These are phyloP conservation scores for Phania funesta DNA, from an alignment of 2,888 invertebrate species.

Conservation along the genomic window DNA sequence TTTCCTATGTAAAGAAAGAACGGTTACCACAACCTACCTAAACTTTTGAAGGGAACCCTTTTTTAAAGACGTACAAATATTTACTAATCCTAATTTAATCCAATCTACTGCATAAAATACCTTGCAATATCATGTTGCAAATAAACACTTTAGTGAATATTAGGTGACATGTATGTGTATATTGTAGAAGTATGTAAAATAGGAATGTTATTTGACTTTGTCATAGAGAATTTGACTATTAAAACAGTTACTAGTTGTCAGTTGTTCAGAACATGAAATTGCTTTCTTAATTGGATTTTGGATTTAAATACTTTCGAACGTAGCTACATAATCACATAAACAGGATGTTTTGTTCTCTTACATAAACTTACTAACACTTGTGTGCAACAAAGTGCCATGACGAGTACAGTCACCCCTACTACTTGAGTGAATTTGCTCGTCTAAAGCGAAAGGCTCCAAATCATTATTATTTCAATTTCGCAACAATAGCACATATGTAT, in stretches of 20 bases:
- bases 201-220: no score
- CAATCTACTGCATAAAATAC: not conserved
- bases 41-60: no score
- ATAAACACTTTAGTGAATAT: not conserved
- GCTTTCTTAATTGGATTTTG: slow-evolving; percentile 53
- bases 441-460: not conserved
- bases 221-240: slow-evolving; percentile 10
- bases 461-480: not conserved
- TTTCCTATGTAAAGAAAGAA: no score
- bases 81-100: no score
- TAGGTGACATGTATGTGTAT: not conserved
- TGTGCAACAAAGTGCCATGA: not conserved
- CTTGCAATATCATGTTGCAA: not conserved
- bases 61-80: no score
- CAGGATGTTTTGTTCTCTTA: not conserved
- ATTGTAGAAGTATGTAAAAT: not conserved
- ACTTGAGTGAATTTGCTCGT: slow-evolving; percentile 4
- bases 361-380: not conserved
- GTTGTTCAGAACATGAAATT: slow-evolving; percentile 49
- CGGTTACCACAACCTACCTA: no score
- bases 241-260: slow-evolving; percentile 35
- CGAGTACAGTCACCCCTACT: not conserved
- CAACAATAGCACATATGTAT: not conserved
- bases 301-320: slow-evolving; percentile 37
- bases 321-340: not conserved